phyloP scores from a whole-genome alignment of 1,140 invertebrate genomes.

The Eurytemora carolleeae region DNA sequence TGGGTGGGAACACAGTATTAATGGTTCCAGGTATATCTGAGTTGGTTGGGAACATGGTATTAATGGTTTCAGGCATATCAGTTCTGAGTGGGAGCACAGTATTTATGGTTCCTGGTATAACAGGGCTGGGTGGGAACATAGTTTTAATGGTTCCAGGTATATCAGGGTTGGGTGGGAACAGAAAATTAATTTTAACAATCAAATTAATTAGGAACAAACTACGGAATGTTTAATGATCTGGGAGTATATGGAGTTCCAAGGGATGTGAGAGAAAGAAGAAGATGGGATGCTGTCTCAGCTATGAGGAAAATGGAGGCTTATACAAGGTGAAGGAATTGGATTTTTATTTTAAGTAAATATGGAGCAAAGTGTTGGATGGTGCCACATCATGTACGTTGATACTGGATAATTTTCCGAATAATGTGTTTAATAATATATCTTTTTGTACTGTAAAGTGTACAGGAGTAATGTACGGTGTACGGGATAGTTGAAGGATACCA shows the following conservation, averaged over 20 bases:
- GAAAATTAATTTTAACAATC: no score
- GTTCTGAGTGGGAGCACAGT: slow-evolving; percentile 27
- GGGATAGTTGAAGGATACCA: no score
- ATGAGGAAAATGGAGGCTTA: slow-evolving; percentile 32
- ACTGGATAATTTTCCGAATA: no score
- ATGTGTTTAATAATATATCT: no score
- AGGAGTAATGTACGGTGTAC: no score
- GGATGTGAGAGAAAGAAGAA: slow-evolving; percentile 28
- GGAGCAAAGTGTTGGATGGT: no score
- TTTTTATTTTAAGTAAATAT: no score
- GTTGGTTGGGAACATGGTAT: slow-evolving; percentile 27
- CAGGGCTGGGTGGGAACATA: slow-evolving; percentile 27
- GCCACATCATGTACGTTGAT: no score
- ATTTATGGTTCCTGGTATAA: slow-evolving; percentile 28
- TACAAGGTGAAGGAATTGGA: slow-evolving; percentile 24
- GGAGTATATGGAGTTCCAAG: slow-evolving; percentile 37
- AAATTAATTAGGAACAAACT: slow-evolving; percentile 15
- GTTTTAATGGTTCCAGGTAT: slow-evolving; percentile 29
- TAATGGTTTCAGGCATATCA: slow-evolving; percentile 28
- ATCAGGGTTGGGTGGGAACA: slow-evolving; percentile 27
- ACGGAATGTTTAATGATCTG: slow-evolving; percentile 33
- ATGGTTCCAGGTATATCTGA: slow-evolving; percentile 28
- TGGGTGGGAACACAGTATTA: no score
- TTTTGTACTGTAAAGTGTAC: no score
- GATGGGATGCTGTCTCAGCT: slow-evolving; percentile 31